A percentile compares a stretch with the other conserved stretches of the same genome.
Conservation (phyloP, 2,113 vertebrate genomes). For the Pseudopodoces humilis region DNA sequence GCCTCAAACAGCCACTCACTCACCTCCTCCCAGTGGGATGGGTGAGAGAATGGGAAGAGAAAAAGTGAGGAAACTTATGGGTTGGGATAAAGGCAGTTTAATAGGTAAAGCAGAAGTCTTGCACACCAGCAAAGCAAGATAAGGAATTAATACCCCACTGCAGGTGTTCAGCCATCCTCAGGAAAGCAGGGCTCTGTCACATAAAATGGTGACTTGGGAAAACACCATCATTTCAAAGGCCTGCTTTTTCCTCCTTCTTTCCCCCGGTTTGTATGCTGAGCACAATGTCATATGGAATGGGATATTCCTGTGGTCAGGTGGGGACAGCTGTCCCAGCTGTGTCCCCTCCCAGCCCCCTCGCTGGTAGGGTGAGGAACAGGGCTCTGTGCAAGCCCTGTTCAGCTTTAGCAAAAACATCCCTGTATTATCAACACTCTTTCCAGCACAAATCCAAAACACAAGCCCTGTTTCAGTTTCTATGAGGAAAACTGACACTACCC, state of each 20-base stretch:
- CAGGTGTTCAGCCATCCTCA: neutral
- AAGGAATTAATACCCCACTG: neutral
- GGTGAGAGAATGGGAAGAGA: neutral
- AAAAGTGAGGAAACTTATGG: neutral
- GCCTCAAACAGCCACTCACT: neutral
- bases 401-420: neutral
- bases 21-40: neutral
- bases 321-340: neutral
- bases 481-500: neutral
- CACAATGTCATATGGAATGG: accelerated
- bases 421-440: neutral
- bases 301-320: neutral
- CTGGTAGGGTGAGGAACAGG: neutral
- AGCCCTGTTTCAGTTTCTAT: neutral
- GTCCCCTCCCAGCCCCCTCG: accelerated
- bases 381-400: neutral
- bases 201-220: neutral
- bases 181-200: neutral
- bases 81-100: neutral
- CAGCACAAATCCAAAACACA: neutral
- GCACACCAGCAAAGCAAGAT: neutral
- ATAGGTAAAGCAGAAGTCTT: neutral
- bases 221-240: neutral
- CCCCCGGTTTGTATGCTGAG: neutral
- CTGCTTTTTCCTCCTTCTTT: neutral